These are phyloP conservation scores for Tetragonula carbonaria DNA, from an alignment of 2,888 invertebrate species.

Conservation along the genomic window DNA sequence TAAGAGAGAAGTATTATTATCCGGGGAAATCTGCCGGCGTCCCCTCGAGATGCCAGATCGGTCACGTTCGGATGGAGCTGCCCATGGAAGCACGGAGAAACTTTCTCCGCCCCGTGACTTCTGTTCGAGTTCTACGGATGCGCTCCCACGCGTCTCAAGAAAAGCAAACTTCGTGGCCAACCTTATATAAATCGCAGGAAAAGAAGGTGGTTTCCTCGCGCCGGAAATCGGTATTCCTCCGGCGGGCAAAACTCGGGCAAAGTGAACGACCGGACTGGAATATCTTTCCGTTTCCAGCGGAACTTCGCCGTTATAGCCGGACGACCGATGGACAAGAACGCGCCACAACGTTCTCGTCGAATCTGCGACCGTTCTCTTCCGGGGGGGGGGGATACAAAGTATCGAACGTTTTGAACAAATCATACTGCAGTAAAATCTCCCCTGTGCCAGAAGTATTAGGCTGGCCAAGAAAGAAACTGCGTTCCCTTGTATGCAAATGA, in stretches of 20 bases:
- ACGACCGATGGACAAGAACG: constrained; percentile 11
- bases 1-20: constrained; percentile 86
- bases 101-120: constrained; percentile 72
- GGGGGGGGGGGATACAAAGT: neutral
- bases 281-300: constrained; percentile 38
- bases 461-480: too few relatives aligned
- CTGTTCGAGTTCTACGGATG: constrained; percentile 56
- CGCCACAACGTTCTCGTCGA: constrained; percentile 14
- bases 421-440: neutral
- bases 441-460: neutral
- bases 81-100: constrained; percentile 74
- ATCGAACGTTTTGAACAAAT: constrained; percentile 1
- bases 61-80: constrained; percentile 85
- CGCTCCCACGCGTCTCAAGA: constrained; percentile 47
- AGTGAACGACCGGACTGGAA: constrained; percentile 54
- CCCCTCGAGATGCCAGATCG: constrained; percentile 86
- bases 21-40: constrained; percentile 86
- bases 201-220: constrained; percentile 24
- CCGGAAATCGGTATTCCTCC: constrained; percentile 51
- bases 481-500: too few relatives aligned
- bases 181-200: constrained; percentile 64
- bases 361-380: constrained; percentile 15
- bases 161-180: constrained; percentile 50
- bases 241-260: constrained; percentile 50
- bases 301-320: constrained; percentile 25